Percentiles rank a stretch among this genome's conserved stretches.
Conservation (phyloP, 2,888 invertebrate species). For the Nemapogon koenigi region DNA sequence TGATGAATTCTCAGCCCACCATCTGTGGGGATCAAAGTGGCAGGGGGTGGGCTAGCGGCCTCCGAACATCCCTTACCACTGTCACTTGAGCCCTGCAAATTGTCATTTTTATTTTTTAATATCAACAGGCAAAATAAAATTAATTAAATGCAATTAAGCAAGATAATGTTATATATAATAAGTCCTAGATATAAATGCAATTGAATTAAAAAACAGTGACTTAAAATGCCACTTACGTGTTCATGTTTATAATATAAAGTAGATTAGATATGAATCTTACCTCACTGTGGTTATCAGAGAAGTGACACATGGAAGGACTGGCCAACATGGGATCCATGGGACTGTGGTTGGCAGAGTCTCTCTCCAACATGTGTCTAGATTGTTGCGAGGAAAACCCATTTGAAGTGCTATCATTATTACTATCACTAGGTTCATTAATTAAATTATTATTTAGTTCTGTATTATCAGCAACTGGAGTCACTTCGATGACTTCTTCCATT, state of each 20-base stretch:
- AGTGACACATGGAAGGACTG: slow-evolving; percentile 72
- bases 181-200: not conserved
- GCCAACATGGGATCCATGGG: slow-evolving; percentile 75
- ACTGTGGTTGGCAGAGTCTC: slow-evolving; percentile 82
- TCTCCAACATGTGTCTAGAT: slow-evolving; percentile 46
- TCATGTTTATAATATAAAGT: not conserved
- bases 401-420: slow-evolving; percentile 26
- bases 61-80: slow-evolving; percentile 84
- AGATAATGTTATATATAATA: too few species aligned
- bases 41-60: slow-evolving; percentile 73
- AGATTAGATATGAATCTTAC: slow-evolving; percentile 28
- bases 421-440: slow-evolving; percentile 37
- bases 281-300: slow-evolving; percentile 75
- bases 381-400: slow-evolving; percentile 42
- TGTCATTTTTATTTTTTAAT: not conserved
- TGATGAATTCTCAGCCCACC: slow-evolving; percentile 68
- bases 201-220: not conserved
- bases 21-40: slow-evolving; percentile 52
- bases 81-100: slow-evolving; percentile 75
- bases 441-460: slow-evolving; percentile 29
- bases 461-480: slow-evolving; percentile 25
- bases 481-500: slow-evolving; percentile 20
- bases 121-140: not conserved
- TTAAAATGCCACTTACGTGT: not conserved
- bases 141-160: slow-evolving; percentile 1